Evolutionary conservation across 2,113 vertebrate genomes (phyloP).

Genomic region (Parus major): DNA sequence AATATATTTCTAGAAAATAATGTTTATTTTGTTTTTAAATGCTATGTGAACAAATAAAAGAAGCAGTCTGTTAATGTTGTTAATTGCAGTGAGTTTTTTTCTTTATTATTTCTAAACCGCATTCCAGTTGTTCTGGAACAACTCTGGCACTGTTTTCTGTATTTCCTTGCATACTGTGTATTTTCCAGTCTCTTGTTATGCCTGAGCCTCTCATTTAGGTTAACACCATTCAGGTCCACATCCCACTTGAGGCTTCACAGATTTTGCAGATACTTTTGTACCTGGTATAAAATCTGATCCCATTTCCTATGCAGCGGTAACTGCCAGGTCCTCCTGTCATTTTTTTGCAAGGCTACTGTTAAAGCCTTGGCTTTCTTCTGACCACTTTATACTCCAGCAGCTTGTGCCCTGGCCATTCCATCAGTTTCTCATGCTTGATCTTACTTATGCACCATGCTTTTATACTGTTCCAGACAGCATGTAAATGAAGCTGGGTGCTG

Average conservation of each 20-base stretch:
- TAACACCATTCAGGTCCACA: background rate
- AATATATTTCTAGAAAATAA: background rate
- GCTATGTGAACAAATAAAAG: constrained; percentile 3
- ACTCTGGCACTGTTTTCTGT: background rate
- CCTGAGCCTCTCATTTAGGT: background rate
- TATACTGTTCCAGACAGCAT: background rate
- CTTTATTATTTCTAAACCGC: background rate
- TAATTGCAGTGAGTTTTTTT: background rate
- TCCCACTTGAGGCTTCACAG: background rate
- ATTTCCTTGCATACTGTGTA: background rate
- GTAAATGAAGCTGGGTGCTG: constrained; percentile 16
- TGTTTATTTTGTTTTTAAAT: constrained; percentile 17
- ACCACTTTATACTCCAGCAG: background rate
- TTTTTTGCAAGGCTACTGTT: background rate
- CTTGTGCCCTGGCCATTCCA: background rate
- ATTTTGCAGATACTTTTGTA: background rate
- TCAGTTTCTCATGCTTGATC: background rate
- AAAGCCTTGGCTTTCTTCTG: background rate
- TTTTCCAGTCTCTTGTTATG: background rate
- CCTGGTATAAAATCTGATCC: background rate
- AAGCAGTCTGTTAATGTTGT: background rate
- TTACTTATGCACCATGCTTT: background rate
- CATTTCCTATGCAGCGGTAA: background rate
- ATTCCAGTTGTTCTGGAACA: background rate
- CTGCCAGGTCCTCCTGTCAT: background rate